Percentiles rank a stretch among this genome's conserved stretches.
These are phyloP conservation scores for Sceloporus undulatus DNA, from an alignment of 2,113 vertebrate genomes.

Conservation along the genomic window DNA sequence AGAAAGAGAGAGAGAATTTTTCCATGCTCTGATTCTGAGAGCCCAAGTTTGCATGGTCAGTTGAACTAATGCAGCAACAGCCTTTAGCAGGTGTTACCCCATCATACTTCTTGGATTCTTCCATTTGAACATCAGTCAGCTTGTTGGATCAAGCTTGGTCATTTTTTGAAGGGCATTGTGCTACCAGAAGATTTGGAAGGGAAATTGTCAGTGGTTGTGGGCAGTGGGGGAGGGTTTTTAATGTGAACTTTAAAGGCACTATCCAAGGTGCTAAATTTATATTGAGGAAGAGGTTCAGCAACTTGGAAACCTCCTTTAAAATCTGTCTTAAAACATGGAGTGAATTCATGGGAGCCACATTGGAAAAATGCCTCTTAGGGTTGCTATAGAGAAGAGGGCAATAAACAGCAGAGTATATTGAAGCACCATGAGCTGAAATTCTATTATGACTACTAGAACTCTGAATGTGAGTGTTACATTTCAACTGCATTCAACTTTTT, in stretches of 20 bases:
- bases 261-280: too few relatives aligned
- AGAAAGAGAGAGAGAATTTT: too few relatives aligned
- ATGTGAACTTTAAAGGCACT: too few relatives aligned
- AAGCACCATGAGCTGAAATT: slow-evolving; percentile 44
- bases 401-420: slow-evolving; percentile 35
- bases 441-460: slow-evolving; percentile 51
- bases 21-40: not conserved
- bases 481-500: slow-evolving; percentile 28
- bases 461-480: slow-evolving; percentile 53
- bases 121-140: not conserved
- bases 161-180: not conserved
- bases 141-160: not conserved
- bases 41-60: not conserved
- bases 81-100: not conserved
- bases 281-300: too few relatives aligned
- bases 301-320: too few relatives aligned
- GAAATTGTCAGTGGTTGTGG: not conserved
- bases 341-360: too few relatives aligned
- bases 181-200: slow-evolving; percentile 39
- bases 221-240: too few relatives aligned
- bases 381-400: not conserved
- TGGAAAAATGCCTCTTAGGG: not conserved
- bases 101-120: not conserved
- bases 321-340: too few relatives aligned
- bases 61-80: not conserved